Evolutionary conservation across 2,888 invertebrate species (phyloP), one percentile per base, ranked within the genome.

Genomic region (Cephus sareptanus): DNA sequence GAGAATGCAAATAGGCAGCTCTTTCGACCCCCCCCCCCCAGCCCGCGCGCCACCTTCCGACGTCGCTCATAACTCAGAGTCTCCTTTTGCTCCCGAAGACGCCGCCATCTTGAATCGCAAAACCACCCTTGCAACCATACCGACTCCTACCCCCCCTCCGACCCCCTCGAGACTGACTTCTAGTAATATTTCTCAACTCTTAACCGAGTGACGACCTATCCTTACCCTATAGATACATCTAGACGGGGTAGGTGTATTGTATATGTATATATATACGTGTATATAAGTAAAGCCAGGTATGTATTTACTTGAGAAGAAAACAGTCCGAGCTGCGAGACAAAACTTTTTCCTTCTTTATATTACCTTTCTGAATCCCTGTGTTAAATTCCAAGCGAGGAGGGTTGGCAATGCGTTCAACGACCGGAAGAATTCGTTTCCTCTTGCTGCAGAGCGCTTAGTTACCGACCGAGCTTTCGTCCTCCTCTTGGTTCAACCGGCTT

Each of bases 1-100:
- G 83, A 83, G 86, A 83, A 84, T 86, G 83, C 83, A 85, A 87
- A 87, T 86, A 81, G 83, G 80, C 77, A 73, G 76, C 77, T 34
- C 69, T 37, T n/a, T 73, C 79, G 56, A 37, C 70, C n/a, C 75
- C 35, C 13, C 34, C 74, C 68, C 69, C 40, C 69, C 74, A 68
- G 34, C 75, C 15, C 79, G 33, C 31, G 12, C 74, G 75, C 56
- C 71, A 71, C 74, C 74, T 37, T 71, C 73, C 40, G 68, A 34
- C 34, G 23, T 69, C 31, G 74, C 76, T 74, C 79, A 75, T 78
- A 78, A 78, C 78, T 76, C 73, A 79, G 74, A 33, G 74, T 76
- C 56, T 56, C 78, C 76, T 75, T 77, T 13, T 30, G 70, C 75
- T 78, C 69, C 76, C 74, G 33, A 74, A 35, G 74, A 74, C n/a